A percentile compares a stretch with the other conserved stretches of the same genome.
phyloP scores from a whole-genome alignment of 2,888 invertebrate genomes.

The Shargacucullia verbasci region DNA sequence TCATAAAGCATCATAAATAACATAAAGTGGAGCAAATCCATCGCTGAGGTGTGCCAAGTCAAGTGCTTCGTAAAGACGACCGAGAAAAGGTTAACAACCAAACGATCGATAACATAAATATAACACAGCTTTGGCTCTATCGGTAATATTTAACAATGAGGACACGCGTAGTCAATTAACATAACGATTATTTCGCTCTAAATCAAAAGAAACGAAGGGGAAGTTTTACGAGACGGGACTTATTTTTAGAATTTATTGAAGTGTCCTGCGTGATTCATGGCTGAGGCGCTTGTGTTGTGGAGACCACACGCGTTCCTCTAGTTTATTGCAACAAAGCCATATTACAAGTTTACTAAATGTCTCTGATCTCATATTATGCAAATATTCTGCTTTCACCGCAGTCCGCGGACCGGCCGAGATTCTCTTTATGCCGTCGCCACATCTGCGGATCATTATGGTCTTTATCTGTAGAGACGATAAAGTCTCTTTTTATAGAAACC shows the following conservation, averaged over 20 bases:
- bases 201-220: slow-evolving; percentile 62
- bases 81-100: slow-evolving; percentile 20
- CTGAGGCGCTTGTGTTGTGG: slow-evolving; percentile 44
- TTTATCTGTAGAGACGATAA: slow-evolving; percentile 17
- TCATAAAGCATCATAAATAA: slow-evolving; percentile 4
- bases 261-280: slow-evolving; percentile 63
- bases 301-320: slow-evolving; percentile 53
- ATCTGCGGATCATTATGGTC: slow-evolving; percentile 27
- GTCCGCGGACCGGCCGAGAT: slow-evolving; percentile 51
- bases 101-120: slow-evolving; percentile 19
- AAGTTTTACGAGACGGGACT: slow-evolving; percentile 55
- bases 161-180: slow-evolving; percentile 57
- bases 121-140: slow-evolving; percentile 25
- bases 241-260: slow-evolving; percentile 66
- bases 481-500: slow-evolving; percentile 21
- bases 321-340: slow-evolving; percentile 15
- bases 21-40: slow-evolving; percentile 23
- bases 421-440: slow-evolving; percentile 22
- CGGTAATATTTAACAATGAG: slow-evolving; percentile 45
- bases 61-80: slow-evolving; percentile 16
- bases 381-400: slow-evolving; percentile 62
- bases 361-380: slow-evolving; percentile 52
- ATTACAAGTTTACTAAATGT: slow-evolving; percentile 45
- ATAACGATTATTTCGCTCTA: slow-evolving; percentile 63
- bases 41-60: slow-evolving; percentile 12